A percentile compares a stretch with the other conserved stretches of the same genome.
Evolutionary conservation across 2,113 vertebrate genomes (phyloP).

Genomic region (Sinocyclocheilus grahami): DNA sequence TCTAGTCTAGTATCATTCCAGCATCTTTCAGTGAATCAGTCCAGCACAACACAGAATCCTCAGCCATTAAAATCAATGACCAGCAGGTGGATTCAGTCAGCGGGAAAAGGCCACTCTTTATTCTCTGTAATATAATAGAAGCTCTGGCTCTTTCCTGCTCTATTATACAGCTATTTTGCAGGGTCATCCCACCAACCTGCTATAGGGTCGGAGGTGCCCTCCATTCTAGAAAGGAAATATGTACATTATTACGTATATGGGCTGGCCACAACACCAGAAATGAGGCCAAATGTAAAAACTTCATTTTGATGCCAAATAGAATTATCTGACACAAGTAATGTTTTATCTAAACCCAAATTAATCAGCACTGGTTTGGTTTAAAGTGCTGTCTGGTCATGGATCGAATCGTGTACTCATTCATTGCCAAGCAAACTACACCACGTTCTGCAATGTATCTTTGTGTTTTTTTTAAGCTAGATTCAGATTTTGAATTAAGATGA

Average conservation of each 20-base stretch:
- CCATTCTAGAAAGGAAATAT: not conserved
- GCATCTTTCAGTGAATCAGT: constrained; percentile 44
- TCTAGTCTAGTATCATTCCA: constrained; percentile 41
- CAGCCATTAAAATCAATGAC: constrained; percentile 37
- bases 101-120: constrained; percentile 63
- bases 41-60: constrained; percentile 12
- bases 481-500: constrained; percentile 20
- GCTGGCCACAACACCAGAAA: not conserved
- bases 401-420: not conserved
- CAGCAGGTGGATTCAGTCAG: constrained; percentile 57
- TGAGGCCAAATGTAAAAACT: not conserved
- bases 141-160: constrained; percentile 69
- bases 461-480: not conserved
- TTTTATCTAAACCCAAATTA: not conserved
- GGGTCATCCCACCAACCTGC: not conserved
- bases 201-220: not conserved
- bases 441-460: not conserved
- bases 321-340: not conserved
- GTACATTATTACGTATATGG: not conserved
- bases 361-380: not conserved
- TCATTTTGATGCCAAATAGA: not conserved
- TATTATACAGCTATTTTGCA: constrained; percentile 52
- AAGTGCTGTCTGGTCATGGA: not conserved
- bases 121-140: constrained; percentile 49
- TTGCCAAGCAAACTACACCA: not conserved